Base-by-base conservation (phyloP, 2,113 vertebrate genomes). In the Pseudois nayaur region DNA sequence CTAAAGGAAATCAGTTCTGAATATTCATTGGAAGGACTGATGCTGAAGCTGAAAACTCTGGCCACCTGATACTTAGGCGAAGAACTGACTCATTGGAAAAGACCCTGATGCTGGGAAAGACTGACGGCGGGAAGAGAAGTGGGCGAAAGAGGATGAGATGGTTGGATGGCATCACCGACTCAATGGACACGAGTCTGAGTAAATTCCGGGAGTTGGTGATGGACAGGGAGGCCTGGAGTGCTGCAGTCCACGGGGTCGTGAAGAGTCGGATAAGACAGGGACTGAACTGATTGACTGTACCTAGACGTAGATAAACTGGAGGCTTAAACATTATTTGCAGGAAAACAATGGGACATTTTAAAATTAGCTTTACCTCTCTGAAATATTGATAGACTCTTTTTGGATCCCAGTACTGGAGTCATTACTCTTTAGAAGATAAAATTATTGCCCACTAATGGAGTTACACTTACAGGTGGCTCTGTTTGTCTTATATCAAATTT, bases 331-430 rank as follows among this genome's bases (percentile, higher is more conserved):
- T 64, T 79, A 64, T 87, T 89, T 88, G 25, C 25, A 94, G 91
- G 36, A 93, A 76, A 86, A 57, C 59, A 89, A 71, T 16, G 33
- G 10, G 16, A 78, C 29, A 82, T 87, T 94, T 97, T 84, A 40
- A 91, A 95, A 93, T 40, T 74, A 92, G 33, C 10, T 91, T 86
- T 79, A 78, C 33, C 29, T 89, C 91, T 89, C 62, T n/a, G 74
- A 94, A 97, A 92, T 45, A 96, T 21, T 74, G 64, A 82, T 71
- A 91, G 2, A 86, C 84, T 10, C 31, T 82, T 92, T 97, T 71
- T 92, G 45, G 16, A 71, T 60, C 23, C 93, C 11, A 87, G 33
- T 36, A 96, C 10, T 95, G 91, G 96, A 89, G 29, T 57, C 33
- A 89, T 90, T 62, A 94, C 8, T 60, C 62, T 86, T 90, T 45